Conservation (phyloP, 2,113 vertebrate species). For the Sinocyclocheilus maitianheensis region DNA sequence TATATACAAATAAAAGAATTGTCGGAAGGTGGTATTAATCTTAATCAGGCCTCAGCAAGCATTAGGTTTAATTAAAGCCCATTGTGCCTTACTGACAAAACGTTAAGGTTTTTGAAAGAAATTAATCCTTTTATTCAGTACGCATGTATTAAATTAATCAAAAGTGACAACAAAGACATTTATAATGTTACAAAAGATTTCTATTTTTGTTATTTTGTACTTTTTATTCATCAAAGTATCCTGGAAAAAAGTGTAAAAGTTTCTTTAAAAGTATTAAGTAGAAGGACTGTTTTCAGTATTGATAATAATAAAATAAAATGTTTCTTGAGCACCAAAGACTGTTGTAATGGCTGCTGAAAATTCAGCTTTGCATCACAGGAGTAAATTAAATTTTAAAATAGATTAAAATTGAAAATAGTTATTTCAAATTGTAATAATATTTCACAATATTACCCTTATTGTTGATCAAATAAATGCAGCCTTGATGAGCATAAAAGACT, state of each 20-base stretch:
- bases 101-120: not conserved
- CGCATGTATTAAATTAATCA: not conserved
- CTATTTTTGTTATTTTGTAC: not conserved
- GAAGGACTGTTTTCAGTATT: not conserved
- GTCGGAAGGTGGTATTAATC: not conserved
- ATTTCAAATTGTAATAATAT: not conserved
- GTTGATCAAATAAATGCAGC: not conserved
- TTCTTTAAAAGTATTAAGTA: not conserved
- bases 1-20: not conserved
- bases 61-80: not conserved
- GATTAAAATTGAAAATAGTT: not conserved
- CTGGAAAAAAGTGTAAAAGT: not conserved
- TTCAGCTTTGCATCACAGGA: not conserved
- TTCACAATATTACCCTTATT: not conserved
- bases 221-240: not conserved
- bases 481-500: not conserved
- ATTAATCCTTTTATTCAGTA: not conserved
- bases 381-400: not conserved
- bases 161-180: not conserved
- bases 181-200: not conserved
- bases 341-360: no score
- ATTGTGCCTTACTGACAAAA: not conserved
- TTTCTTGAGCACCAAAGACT: not conserved
- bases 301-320: not conserved
- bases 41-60: not conserved